These are phyloP conservation scores for Netelia melanura DNA, from an alignment of 2,888 invertebrate genomes.

Conservation along the genomic window DNA sequence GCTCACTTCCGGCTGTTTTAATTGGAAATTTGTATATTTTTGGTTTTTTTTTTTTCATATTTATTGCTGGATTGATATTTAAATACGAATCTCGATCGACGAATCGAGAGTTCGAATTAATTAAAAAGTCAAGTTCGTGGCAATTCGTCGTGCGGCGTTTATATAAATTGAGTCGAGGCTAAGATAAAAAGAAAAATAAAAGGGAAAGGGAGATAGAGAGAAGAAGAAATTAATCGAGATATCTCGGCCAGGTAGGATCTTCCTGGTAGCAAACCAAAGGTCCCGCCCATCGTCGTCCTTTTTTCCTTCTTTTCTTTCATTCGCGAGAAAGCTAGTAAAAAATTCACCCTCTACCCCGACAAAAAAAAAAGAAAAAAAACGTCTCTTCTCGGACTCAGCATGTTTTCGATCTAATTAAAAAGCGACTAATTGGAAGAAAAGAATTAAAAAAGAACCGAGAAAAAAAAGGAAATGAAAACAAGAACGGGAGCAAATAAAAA, in stretches of 20 bases:
- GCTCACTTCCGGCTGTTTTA: too few species aligned
- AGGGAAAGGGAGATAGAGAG: background rate
- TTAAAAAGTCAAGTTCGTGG: background rate
- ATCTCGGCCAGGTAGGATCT: background rate
- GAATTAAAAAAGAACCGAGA: slow-evolving; percentile 13
- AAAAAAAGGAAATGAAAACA: slow-evolving; percentile 71
- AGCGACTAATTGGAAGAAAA: slow-evolving; percentile 54
- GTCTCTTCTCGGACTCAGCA: slow-evolving; percentile 5
- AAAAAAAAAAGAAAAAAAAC: slow-evolving; percentile 3
- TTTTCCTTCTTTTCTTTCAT: background rate
- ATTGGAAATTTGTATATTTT: background rate
- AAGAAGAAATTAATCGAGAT: background rate
- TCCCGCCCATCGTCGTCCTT: background rate
- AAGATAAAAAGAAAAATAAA: background rate
- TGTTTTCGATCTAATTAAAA: slow-evolving; percentile 62
- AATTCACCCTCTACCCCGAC: background rate
- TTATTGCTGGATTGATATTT: background rate
- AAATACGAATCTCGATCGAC: background rate
- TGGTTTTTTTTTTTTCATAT: background rate
- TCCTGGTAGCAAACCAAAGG: background rate
- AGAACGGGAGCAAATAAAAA: slow-evolving; percentile 44
- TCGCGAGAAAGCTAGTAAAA: background rate
- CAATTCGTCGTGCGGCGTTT: background rate
- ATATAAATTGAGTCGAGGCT: background rate
- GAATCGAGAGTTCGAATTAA: background rate